These are phyloP conservation scores for Leistus spinibarbis DNA, from an alignment of 2,888 invertebrate genomes.

Conservation along the genomic window DNA sequence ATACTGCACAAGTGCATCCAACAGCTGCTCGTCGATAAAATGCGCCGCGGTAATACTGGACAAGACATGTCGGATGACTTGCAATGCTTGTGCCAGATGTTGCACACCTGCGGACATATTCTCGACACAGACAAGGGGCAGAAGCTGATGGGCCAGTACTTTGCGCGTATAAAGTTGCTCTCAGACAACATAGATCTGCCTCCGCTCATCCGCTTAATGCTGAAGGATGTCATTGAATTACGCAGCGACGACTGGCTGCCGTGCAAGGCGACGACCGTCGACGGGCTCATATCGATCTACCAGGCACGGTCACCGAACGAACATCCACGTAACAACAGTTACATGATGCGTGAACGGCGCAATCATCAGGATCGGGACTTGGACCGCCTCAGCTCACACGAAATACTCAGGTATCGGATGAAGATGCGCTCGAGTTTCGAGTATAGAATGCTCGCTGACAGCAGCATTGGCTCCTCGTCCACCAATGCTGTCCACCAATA, in stretches of 20 bases:
- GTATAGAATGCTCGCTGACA: slow-evolving; percentile 80
- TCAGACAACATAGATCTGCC: slow-evolving; percentile 84
- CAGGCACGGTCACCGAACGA: slow-evolving; percentile 76
- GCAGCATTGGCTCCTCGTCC: slow-evolving; percentile 68
- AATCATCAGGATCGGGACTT: slow-evolving; percentile 54
- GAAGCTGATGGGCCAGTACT: slow-evolving; percentile 97
- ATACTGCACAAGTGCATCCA: slow-evolving; percentile 93
- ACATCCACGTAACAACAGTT: slow-evolving; percentile 55
- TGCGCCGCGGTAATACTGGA: slow-evolving; percentile 57
- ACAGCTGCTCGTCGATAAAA: slow-evolving; percentile 64
- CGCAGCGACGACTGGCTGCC: slow-evolving; percentile 92
- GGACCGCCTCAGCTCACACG: slow-evolving; percentile 49
- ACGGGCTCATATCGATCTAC: slow-evolving; percentile 94
- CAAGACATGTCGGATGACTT: slow-evolving; percentile 93
- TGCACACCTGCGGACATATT: slow-evolving; percentile 97
- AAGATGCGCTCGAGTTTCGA: slow-evolving; percentile 70
- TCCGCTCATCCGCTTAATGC: slow-evolving; percentile 94
- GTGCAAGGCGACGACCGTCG: slow-evolving; percentile 80
- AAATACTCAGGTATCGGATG: slow-evolving; percentile 62
- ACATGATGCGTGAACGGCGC: slow-evolving; percentile 43
- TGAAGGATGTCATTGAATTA: slow-evolving; percentile 94
- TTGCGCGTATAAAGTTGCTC: slow-evolving; percentile 88
- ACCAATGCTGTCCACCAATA: slow-evolving; percentile 59
- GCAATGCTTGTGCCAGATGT: slow-evolving; percentile 98
- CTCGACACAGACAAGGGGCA: slow-evolving; percentile 87